phyloP scores from a whole-genome alignment of 2,888 invertebrate species.

The Xestia xanthographa region DNA sequence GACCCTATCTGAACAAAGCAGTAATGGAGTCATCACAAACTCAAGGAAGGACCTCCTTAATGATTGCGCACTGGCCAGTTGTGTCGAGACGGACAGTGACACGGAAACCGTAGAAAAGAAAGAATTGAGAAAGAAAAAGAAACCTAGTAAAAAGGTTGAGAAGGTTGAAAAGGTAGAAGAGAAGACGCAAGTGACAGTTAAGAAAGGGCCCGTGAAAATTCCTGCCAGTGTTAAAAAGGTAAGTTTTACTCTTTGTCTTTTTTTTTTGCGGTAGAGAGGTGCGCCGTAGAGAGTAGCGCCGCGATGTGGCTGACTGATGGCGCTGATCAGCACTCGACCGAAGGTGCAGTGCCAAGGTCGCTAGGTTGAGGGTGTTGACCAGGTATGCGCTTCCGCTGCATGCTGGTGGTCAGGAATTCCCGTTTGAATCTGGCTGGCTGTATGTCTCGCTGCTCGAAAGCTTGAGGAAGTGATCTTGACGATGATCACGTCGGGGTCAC shows the following conservation, averaged over 20 bases:
- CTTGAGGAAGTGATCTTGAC: too few relatives aligned
- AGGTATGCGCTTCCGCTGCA: too few relatives aligned
- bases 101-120: conserved; percentile 75
- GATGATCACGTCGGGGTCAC: too few relatives aligned
- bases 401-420: too few relatives aligned
- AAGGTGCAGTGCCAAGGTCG: too few relatives aligned
- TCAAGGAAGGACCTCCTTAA: conserved; percentile 89
- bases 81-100: conserved; percentile 80
- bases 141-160: conserved; percentile 65
- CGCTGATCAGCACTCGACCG: too few relatives aligned
- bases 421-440: too few relatives aligned
- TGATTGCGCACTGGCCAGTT: conserved; percentile 80
- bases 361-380: too few relatives aligned
- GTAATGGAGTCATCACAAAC: conserved; percentile 82
- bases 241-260: conserved; percentile 15
- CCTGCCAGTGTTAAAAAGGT: conserved; percentile 84
- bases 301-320: too few relatives aligned
- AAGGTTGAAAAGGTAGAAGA: conserved; percentile 75
- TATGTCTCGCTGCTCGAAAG: too few relatives aligned
- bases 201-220: conserved; percentile 72
- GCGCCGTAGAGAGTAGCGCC: too few relatives aligned
- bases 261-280: too few relatives aligned
- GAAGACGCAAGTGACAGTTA: conserved; percentile 70
- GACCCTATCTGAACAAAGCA: conserved; percentile 83
- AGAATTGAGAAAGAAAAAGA: conserved; percentile 66